A percentile compares a stretch with the other conserved stretches of the same genome.
Evolutionary conservation across 2,113 vertebrate species (phyloP).

Genomic region (Psittacara wagleri): DNA sequence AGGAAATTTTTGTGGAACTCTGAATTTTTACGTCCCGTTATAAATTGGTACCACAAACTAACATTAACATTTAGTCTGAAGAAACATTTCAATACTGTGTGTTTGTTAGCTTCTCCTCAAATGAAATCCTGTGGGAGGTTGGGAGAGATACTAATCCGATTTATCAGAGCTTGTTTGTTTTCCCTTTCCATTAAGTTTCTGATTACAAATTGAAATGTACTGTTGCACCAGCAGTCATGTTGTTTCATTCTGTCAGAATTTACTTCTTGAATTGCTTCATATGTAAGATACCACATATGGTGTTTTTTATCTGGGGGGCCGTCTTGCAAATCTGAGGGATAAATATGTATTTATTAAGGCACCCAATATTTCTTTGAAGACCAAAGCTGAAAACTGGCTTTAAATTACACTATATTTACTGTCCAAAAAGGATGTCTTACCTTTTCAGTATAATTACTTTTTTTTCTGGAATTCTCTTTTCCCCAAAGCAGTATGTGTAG

Average conservation of each 20-base stretch:
- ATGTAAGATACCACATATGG: not conserved
- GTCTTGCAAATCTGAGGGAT: not conserved
- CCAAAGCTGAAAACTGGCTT: conserved; percentile 17
- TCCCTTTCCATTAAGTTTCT: not conserved
- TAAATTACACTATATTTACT: not conserved
- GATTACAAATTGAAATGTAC: not conserved
- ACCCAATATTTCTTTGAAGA: not conserved
- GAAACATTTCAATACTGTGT: not conserved
- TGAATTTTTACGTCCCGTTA: not conserved
- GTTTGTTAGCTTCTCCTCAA: not conserved
- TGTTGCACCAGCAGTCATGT: not conserved
- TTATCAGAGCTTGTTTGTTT: not conserved
- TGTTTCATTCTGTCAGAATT: not conserved
- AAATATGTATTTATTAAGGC: not conserved
- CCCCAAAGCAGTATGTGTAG: not conserved
- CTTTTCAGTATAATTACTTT: not conserved
- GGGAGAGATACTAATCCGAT: not conserved
- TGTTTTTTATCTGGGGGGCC: not conserved
- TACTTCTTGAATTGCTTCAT: not conserved
- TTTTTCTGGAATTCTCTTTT: not conserved
- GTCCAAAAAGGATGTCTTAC: not conserved
- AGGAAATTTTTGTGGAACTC: not conserved
- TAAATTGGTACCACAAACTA: not conserved
- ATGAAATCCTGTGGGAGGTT: not conserved
- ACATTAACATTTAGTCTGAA: not conserved